A percentile compares a stretch with the other conserved stretches of the same genome.
phyloP scores from a whole-genome alignment of 2,888 invertebrate genomes.

The Gymnocheta viridis region DNA sequence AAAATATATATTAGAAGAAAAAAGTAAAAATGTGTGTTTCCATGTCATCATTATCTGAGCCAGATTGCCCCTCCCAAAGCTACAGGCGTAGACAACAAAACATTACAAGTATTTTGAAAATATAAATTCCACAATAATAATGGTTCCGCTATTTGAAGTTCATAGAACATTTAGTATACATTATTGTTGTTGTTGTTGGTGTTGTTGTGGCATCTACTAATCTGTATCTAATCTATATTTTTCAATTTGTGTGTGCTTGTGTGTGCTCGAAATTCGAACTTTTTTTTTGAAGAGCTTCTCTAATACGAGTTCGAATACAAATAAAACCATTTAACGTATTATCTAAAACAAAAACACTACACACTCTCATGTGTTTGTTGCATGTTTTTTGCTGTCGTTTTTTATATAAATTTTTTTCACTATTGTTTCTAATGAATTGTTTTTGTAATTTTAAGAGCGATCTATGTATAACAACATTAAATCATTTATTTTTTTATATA shows the following conservation, averaged over 20 bases:
- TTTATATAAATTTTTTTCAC: background rate
- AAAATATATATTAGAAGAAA: background rate
- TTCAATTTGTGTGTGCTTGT: background rate
- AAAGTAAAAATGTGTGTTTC: slow-evolving; percentile 20
- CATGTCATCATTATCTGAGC: slow-evolving; percentile 25
- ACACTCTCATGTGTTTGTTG: slow-evolving; percentile 47
- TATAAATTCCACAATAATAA: slow-evolving; percentile 32
- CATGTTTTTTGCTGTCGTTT: slow-evolving; percentile 52
- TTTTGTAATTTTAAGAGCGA: slow-evolving; percentile 58
- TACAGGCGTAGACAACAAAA: background rate
- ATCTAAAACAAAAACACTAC: background rate
- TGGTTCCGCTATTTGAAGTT: slow-evolving; percentile 68
- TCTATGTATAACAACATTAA: slow-evolving; percentile 58
- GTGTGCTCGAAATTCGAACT: slow-evolving; percentile 52
- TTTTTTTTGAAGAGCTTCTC: slow-evolving; percentile 46
- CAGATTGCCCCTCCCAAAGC: background rate
- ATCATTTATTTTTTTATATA: slow-evolving; percentile 36
- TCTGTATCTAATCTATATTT: slow-evolving; percentile 30
- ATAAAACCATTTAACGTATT: slow-evolving; percentile 22
- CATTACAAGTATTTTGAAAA: background rate
- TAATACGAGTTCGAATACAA: slow-evolving; percentile 17
- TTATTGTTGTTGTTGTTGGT: slow-evolving; percentile 8
- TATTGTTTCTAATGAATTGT: slow-evolving; percentile 32
- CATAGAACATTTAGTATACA: slow-evolving; percentile 39
- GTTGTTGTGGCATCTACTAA: background rate